Percentiles rank a stretch among this genome's conserved stretches.
Conservation (phyloP, 2,797 vertebrate species). For the Rhadinocentrus ornatus region DNA sequence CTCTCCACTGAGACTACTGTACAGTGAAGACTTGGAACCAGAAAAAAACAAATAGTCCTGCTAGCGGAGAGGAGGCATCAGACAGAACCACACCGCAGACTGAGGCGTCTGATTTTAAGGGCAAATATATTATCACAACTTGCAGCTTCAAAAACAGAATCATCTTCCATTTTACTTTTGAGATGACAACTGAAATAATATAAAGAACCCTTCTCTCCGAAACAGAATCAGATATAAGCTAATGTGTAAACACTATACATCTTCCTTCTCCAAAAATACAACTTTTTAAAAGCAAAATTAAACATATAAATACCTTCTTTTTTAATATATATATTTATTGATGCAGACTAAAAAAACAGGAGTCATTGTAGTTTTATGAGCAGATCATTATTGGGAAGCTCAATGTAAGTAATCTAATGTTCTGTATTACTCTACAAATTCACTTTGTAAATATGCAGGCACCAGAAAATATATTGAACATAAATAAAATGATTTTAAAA, state of each 20-base stretch:
- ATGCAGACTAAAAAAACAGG: background rate
- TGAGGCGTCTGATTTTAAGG: slow-evolving; percentile 26
- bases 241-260: slow-evolving; percentile 26
- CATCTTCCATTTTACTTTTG: slow-evolving; percentile 50
- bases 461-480: slow-evolving; percentile 17
- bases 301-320: slow-evolving; percentile 24
- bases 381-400: background rate
- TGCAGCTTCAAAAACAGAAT: slow-evolving; percentile 65
- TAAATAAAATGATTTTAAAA: background rate
- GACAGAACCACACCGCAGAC: slow-evolving; percentile 10
- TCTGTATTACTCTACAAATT: background rate
- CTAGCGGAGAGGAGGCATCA: slow-evolving; percentile 21
- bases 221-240: slow-evolving; percentile 36
- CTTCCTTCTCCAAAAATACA: slow-evolving; percentile 6
- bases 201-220: slow-evolving; percentile 27
- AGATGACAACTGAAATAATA: slow-evolving; percentile 35
- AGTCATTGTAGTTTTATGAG: background rate
- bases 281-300: slow-evolving; percentile 15
- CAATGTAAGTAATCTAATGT: background rate
- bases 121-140: slow-evolving; percentile 34
- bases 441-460: slow-evolving; percentile 12
- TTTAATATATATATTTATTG: slow-evolving; percentile 6
- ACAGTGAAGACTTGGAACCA: slow-evolving; percentile 4
- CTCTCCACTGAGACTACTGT: slow-evolving; percentile 1
- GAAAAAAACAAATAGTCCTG: slow-evolving; percentile 14